Conservation (phyloP, 2,113 vertebrate species). For the Ascaphus truei region DNA sequence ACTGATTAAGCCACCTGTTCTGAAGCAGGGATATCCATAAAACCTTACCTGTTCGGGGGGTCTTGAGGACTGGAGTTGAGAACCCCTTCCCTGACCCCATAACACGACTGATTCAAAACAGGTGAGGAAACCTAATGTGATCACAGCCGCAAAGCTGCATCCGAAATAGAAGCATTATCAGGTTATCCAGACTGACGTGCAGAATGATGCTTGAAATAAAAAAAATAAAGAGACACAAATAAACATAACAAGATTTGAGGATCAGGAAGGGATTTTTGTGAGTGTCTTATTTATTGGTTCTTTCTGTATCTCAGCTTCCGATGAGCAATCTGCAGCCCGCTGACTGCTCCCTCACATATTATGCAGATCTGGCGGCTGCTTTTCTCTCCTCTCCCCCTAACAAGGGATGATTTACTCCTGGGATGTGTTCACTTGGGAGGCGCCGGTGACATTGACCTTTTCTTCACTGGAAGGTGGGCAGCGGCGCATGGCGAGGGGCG, state of each 20-base stretch:
- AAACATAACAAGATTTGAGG: slow-evolving; percentile 7
- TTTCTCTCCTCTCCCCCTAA: background rate
- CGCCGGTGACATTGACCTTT: slow-evolving; percentile 30
- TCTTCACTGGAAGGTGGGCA: slow-evolving; percentile 6
- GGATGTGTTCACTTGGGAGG: slow-evolving; percentile 7
- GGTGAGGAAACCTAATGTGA: background rate
- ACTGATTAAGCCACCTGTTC: no score
- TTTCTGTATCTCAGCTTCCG: background rate
- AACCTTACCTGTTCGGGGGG: no score
- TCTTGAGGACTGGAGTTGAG: no score
- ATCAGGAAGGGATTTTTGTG: slow-evolving; percentile 14
- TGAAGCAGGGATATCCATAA: no score
- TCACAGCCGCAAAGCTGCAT: background rate
- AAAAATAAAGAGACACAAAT: background rate
- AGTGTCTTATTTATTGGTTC: slow-evolving; percentile 3
- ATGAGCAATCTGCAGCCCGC: background rate
- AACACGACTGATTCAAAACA: no score
- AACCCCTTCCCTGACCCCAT: no score
- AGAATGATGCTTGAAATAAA: no score
- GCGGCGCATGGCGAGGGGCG: slow-evolving; percentile 25
- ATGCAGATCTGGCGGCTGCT: slow-evolving; percentile 1
- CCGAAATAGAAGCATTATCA: slow-evolving; percentile 3
- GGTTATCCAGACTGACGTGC: background rate
- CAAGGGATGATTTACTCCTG: slow-evolving; percentile 26
- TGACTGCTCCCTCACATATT: background rate